phyloP scores from a whole-genome alignment of 1,140 invertebrate species.

The Drosophila eugracilis region DNA sequence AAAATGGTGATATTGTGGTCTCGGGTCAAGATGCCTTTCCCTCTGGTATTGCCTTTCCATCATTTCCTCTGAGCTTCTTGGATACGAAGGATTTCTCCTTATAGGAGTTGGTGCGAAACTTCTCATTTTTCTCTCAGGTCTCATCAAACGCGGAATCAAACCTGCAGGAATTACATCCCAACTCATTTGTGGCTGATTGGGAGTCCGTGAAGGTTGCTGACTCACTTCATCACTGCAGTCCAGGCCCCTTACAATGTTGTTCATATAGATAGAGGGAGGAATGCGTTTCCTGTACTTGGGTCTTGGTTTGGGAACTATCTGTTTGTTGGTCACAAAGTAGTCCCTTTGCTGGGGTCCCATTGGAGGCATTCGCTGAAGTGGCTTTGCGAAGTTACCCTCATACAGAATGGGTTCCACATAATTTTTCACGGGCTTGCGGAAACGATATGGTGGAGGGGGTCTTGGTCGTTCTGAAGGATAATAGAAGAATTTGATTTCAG shows the following conservation, averaged over 20 bases:
- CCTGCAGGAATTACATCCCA: slow-evolving; percentile 18
- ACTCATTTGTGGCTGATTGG: slow-evolving; percentile 10
- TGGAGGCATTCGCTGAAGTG: slow-evolving; percentile 28
- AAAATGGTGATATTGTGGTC: slow-evolving; percentile 5
- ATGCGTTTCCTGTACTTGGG: slow-evolving; percentile 57
- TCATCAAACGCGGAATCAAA: neutral
- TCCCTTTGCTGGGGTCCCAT: slow-evolving; percentile 29
- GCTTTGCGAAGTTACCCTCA: slow-evolving; percentile 59
- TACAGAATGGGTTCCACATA: slow-evolving; percentile 70
- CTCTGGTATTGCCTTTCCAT: neutral
- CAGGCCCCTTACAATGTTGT: slow-evolving; percentile 64
- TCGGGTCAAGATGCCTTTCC: slow-evolving; percentile 17
- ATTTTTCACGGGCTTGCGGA: slow-evolving; percentile 63
- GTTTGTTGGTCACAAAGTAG: slow-evolving; percentile 63
- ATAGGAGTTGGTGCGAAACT: slow-evolving; percentile 8
- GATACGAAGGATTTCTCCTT: neutral
- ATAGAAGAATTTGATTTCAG: neutral
- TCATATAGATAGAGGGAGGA: slow-evolving; percentile 67
- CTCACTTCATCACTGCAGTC: slow-evolving; percentile 60
- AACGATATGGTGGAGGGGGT: slow-evolving; percentile 3
- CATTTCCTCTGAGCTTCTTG: neutral
- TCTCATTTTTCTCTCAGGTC: slow-evolving; percentile 5
- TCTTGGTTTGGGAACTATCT: slow-evolving; percentile 55
- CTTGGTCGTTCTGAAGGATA: slow-evolving; percentile 7
- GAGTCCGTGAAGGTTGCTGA: no score